Evolutionary conservation across 2,113 vertebrate species (phyloP), one percentile per base, ranked within the genome.

Genomic region (Delphinapterus leucas): DNA sequence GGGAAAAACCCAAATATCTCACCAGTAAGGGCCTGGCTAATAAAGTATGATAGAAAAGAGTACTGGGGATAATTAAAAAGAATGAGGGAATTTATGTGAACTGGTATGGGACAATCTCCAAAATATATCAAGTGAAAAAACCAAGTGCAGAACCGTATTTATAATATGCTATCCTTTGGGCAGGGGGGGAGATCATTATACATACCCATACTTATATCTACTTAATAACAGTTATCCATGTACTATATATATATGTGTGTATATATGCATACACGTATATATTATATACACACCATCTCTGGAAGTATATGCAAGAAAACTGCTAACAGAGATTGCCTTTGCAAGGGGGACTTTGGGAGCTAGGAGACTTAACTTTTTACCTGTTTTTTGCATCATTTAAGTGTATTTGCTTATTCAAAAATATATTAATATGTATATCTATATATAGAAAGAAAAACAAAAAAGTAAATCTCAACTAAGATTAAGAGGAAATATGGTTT

Each of bases 401-500:
- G 60, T 95, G 23, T 90, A 74, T 84, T 90, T 95, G 38, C 44
- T 65, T 96, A 83, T 85, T 93, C 7, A 89, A 88, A 94, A 93
- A 90, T 83, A 82, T 2, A n/a, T 60, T 88, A 17, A 44, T 86
- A 33, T 63, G 5, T 82, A 10, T 63, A 31, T 58, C n/a, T 65
- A 6, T 61, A 86, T 8, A 33, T n/a, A 88, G 77, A 77, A 81
- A 73, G 6, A 60, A 85, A 85, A 73, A 61, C 44, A 58, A 92
- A 73, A 90, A 70, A 60, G 21, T 82, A 92, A 85, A 55, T 88
- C 26, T 95, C 53, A 90, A 8, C 26, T 88, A 81, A 68, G 17
- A 26, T 91, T 63, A 92, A 96, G 38, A 77, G 47, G 17, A 85
- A 87, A 83, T 95, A 85, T 0, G 36, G n/a, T 92, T 96, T 93